These are phyloP conservation scores for Listronotus oregonensis DNA, from an alignment of 1,140 invertebrate genomes.

Conservation along the genomic window DNA sequence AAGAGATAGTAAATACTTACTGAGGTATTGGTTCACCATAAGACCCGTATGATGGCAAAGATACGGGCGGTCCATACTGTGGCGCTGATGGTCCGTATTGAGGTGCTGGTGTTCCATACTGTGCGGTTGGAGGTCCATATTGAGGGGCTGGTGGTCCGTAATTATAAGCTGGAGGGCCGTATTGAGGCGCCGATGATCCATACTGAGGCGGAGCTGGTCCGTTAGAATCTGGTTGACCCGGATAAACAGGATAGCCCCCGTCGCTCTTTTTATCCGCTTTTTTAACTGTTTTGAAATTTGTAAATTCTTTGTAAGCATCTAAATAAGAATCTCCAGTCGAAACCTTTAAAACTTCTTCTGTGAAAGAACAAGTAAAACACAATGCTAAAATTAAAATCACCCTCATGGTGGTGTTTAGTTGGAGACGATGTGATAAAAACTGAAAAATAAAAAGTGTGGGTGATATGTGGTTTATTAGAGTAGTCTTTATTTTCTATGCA, in stretches of 20 bases:
- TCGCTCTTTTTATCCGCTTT: conserved; percentile 32
- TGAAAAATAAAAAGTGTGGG: conserved; percentile 6
- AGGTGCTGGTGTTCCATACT: conserved; percentile 17
- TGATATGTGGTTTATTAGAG: conserved; percentile 19
- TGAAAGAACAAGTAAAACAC: background rate
- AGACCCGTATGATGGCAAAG: conserved; percentile 28
- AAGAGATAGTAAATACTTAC: conserved; percentile 50
- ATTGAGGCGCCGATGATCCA: conserved; percentile 25
- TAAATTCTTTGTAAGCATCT: conserved; percentile 35
- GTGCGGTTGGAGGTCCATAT: conserved; percentile 16
- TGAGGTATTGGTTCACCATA: conserved; percentile 59
- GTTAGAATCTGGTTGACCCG: conserved; percentile 11
- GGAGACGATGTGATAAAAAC: conserved; percentile 8
- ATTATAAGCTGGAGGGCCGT: conserved; percentile 18
- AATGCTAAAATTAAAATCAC: background rate
- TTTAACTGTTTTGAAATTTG: background rate
- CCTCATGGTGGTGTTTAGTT: conserved; percentile 3
- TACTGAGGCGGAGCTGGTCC: conserved; percentile 14
- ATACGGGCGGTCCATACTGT: conserved; percentile 55
- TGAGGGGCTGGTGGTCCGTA: conserved; percentile 19
- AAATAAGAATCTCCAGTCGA: conserved; percentile 36
- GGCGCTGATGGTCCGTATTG: conserved; percentile 35
- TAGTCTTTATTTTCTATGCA: conserved; percentile 1
- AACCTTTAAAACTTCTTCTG: conserved; percentile 22
- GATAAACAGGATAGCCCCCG: conserved; percentile 19